Base-by-base conservation (phyloP, 2,113 vertebrate genomes). In the Sylvietta virens region DNA sequence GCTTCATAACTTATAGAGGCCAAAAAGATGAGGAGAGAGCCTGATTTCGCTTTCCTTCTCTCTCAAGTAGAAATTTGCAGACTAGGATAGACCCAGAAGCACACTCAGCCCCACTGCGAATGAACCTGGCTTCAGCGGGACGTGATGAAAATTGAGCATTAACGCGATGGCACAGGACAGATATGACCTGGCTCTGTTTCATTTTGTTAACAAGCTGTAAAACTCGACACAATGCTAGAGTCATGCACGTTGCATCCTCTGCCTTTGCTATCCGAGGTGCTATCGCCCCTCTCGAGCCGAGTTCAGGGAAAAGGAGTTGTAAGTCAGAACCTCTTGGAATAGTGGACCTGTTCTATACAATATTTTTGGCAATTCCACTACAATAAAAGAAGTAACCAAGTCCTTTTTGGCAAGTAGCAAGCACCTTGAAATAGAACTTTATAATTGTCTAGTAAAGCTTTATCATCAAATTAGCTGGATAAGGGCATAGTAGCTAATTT, bases 1-100 rank as follows among this genome's bases (percentile, higher is more conserved):
- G 92, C 90, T 96, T 89, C 93, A 76, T 95, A 95, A 92, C 86
- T 95, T 94, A 30, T 9, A 86, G 89, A 97, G 96, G 96, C 96
- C 96, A 95, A 86, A 79, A 93, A 94, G 76, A 92, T 14, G 76
- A 90, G 69, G 51, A 95, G 70, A 90, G 61, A 92, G 84, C 73
- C 85, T 85, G 66, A 77, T 72, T 92, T 85, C 10, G 5, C 84
- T 73, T 77, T 40, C 69, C 40, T 82, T 71, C 66, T 71, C 83
- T 81, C 71, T 50, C 61, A 51, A 94, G 48, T 6, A 72, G 81
- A 76, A 78, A 86, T 85, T 9, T 64, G 84, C 20, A 17, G 86
- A 28, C 53, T 60, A 87, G 73, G 72, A 83, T 85, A 90, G 90
- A 88, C 64, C 37, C 82, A 83, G 77, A 58, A 81, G 61, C 70